These are phyloP conservation scores for Percina caprodes DNA, from an alignment of 2,113 vertebrate genomes.

Conservation along the genomic window DNA sequence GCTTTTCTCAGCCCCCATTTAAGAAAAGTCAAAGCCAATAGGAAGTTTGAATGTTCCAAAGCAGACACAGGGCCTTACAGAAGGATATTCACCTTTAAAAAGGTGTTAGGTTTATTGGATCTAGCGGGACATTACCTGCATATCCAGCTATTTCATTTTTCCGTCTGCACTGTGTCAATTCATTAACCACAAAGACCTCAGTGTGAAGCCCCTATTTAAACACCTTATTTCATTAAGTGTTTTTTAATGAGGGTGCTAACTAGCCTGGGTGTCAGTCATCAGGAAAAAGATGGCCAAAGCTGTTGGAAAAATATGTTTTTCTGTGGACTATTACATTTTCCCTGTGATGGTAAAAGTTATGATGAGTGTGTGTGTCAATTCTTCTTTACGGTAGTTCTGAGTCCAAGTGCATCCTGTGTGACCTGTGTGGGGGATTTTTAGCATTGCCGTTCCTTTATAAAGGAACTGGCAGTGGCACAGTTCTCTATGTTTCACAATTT, in stretches of 20 bases:
- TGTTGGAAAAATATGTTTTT: constrained; percentile 65
- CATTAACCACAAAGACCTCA: constrained; percentile 79
- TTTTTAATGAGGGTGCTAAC: constrained; percentile 78
- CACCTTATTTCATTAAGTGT: constrained; percentile 80
- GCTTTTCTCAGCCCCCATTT: constrained; percentile 43
- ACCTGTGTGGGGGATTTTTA: constrained; percentile 42
- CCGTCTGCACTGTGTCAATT: constrained; percentile 64
- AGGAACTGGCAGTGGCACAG: constrained; percentile 40
- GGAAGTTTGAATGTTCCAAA: constrained; percentile 69
- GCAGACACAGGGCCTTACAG: constrained; percentile 57
- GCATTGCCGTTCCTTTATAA: constrained; percentile 18
- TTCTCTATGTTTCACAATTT: constrained; percentile 40
- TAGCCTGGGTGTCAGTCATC: constrained; percentile 76
- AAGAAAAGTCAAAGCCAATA: constrained; percentile 53
- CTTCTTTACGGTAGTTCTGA: constrained; percentile 30
- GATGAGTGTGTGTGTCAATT: constrained; percentile 44
- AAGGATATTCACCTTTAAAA: constrained; percentile 67
- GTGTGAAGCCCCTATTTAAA: constrained; percentile 74
- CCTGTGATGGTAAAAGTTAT: constrained; percentile 52
- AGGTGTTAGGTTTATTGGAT: constrained; percentile 78
- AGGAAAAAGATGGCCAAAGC: constrained; percentile 54
- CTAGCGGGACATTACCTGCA: constrained; percentile 72
- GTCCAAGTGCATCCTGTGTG: constrained; percentile 50
- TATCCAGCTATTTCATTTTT: constrained; percentile 74
- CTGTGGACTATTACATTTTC: constrained; percentile 58